Conservation (phyloP, 2,888 invertebrate species). For the Apotomis capreana region DNA sequence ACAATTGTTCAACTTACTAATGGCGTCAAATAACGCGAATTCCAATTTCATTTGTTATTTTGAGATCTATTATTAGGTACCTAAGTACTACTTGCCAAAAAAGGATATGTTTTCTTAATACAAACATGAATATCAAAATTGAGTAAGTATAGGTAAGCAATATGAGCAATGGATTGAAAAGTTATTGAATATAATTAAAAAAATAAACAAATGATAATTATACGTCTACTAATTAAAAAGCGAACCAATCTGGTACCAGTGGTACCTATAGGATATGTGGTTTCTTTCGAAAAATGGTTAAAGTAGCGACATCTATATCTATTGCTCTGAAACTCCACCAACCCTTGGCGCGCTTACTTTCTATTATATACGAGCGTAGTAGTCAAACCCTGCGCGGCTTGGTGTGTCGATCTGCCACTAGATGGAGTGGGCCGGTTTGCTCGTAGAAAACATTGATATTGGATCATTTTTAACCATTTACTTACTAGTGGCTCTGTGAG, state of each 20-base stretch:
- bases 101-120: neutral
- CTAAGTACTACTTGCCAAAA: neutral
- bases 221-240: too few relatives aligned
- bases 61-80: neutral
- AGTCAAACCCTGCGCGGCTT: neutral
- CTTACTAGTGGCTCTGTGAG: too few relatives aligned
- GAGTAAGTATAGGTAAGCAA: too few relatives aligned
- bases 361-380: neutral
- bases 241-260: too few relatives aligned
- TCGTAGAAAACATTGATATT: too few relatives aligned
- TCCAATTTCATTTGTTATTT: neutral
- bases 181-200: too few relatives aligned
- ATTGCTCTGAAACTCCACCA: neutral
- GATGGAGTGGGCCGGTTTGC: slow-evolving; percentile 15
- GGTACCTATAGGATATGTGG: neutral
- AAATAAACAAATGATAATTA: too few relatives aligned
- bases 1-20: slow-evolving; percentile 4
- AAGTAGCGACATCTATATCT: slow-evolving; percentile 25
- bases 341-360: neutral
- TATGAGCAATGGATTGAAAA: too few relatives aligned
- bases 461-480: too few relatives aligned
- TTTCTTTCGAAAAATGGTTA: neutral
- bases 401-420: slow-evolving; percentile 16
- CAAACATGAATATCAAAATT: too few relatives aligned
- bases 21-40: neutral